Evolutionary conservation across 2,888 invertebrate genomes (phyloP), one percentile per base, ranked within the genome.

Genomic region (Acholoe squamosa): DNA sequence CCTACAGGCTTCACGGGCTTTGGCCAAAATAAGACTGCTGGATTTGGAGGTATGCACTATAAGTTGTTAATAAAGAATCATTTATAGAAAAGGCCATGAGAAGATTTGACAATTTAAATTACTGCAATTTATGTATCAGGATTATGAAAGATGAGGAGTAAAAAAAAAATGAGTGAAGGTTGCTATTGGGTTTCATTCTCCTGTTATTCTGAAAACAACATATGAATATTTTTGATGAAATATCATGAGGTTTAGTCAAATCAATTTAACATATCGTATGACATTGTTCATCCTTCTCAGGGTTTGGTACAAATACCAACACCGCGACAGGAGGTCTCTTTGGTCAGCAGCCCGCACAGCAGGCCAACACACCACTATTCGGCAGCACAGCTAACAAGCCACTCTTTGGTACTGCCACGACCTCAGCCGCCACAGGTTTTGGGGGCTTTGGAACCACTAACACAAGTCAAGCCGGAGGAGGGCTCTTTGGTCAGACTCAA

Each of bases 381-480:
- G 89, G 89, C 10, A 67, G 31, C 16, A 90, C 71, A 14, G 84
- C 91, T 12, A 92, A 84, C 61, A 92, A 93, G 90, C 88, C 92
- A 0, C 56, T 92, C 31, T 93, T 94, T 90, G 94, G 94, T n/a
- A 90, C 92, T 16, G 91, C 92, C 10, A 77, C 91, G 28, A 90
- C 93, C 25, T 77, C 93, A 14, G 92, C 93, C 12, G 91, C 94
- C 0, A 84, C 93, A 7, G 96, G 91, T 14, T 92, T 92, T 90
- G 92, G 92, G 0, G 92, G 90, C 31, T 91, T 91, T 33, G 92
- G 91, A 0, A 89, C 61, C 31, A 90, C 90, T 71, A 89, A 89
- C 28, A 90, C 77, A 3, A 89, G 80, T 25, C 90, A 77, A 1
- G 80, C 91, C 3, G 86, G 25, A 1, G 84, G 84, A 25, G 86